phyloP scores from a whole-genome alignment of 2,888 invertebrate species.

The Dioctria rufipes region DNA sequence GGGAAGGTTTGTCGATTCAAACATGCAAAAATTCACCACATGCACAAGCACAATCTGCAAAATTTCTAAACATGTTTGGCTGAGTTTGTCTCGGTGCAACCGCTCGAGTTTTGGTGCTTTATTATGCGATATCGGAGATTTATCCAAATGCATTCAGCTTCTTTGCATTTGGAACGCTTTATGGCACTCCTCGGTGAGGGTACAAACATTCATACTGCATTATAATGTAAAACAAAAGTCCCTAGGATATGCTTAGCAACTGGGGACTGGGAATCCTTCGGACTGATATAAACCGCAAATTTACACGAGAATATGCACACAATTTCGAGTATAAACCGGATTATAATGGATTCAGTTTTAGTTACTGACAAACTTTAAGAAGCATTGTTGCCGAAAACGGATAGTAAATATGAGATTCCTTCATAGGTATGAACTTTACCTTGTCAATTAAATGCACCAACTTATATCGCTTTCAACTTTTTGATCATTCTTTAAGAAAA shows the following conservation, averaged over 20 bases:
- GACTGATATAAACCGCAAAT: constrained; percentile 12
- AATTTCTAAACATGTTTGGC: not conserved
- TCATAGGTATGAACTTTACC: no score
- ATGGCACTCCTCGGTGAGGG: constrained; percentile 9
- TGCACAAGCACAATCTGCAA: not conserved
- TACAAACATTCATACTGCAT: not conserved
- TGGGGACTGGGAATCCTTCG: not conserved
- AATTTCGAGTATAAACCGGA: constrained; percentile 16
- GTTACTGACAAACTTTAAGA: no score
- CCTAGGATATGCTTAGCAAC: constrained; percentile 4
- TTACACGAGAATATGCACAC: constrained; percentile 25
- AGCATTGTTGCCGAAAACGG: no score
- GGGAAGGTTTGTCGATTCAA: no score
- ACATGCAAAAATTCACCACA: no score
- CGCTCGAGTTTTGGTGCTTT: constrained; percentile 3
- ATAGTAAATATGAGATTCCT: no score
- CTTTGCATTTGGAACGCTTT: constrained; percentile 35
- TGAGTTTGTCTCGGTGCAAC: not conserved
- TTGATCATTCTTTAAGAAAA: no score
- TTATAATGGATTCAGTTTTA: constrained; percentile 30
- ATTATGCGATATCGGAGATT: constrained; percentile 33
- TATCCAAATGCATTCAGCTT: constrained; percentile 35
- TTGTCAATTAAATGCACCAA: no score
- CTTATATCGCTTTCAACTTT: no score
- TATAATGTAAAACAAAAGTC: constrained; percentile 10